Evolutionary conservation across 92 coral and sea anemone species (phyloP), one percentile per base, ranked within the genome.

Genomic region (Epizoanthus fatuus): DNA sequence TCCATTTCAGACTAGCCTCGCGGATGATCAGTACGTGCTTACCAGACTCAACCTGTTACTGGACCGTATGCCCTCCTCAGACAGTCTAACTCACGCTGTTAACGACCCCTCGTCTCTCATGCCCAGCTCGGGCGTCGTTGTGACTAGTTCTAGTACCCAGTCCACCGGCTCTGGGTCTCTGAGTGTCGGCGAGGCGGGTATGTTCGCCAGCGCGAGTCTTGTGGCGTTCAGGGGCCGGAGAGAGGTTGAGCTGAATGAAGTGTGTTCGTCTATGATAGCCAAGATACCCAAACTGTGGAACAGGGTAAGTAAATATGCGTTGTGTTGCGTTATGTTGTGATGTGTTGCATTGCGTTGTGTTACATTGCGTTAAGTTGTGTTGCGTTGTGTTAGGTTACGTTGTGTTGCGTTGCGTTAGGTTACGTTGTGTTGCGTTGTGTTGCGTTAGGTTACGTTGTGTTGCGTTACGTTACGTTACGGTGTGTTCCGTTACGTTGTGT

Each of bases 171-270:
- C 97, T 40, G 98, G 99, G 79, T 84, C 96, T 44, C 66, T 91
- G 49, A 89, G 87, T 57, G 90, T 97, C 63, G 87, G 81, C 7
- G 94, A 93, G 77, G 94, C 95, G 12, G 99, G 99, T 38, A 90
- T 95, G 58, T 97, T 95, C 69, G 98, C 99, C 17, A 97, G 99
- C 83, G 99, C 99, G 83, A 97, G 99, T 84, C 89, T 97, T 42
- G 94, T 91, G 25, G 90, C 94, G 11, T 63, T 86, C 32, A 89
- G 96, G 22, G 86, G 91, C 64, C 90, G 98, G 64, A 95, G 90
- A 55, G 99, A 97, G 51, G 96, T 97, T 2, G 99, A 97, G 15
- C 84, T 97, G 73, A 84, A 95, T 73, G 99, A 97, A 53, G 81
- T 97, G 12, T 97, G 99, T 80, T 85, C 90, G 3, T 74, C 99